Evolutionary conservation across 2,888 invertebrate species (phyloP), one percentile per base, ranked within the genome.

Genomic region (Muscina levida): DNA sequence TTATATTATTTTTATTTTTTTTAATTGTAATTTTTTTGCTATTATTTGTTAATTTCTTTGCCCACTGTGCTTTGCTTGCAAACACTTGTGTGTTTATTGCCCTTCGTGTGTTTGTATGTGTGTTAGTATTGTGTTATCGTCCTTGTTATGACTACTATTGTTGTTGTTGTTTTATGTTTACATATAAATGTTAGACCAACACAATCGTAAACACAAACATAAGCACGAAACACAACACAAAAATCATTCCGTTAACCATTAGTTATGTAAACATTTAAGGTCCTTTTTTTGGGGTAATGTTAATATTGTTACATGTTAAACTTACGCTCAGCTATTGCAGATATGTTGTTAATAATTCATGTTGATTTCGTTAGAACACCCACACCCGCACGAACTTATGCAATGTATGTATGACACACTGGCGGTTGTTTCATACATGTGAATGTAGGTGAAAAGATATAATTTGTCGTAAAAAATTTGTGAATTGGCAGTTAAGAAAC

Each of bases 241-340:
- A 72, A 57, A 48, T 3, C 13, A 67, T 70, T 67, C 74, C 72
- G 56, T 81, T 74, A 77, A 74, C 74, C 77, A 74, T 81, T 74
- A 77, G 77, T 74, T 77, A 19, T 71, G 67, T 26, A 82, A 82
- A 78, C 75, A 75, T 70, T n/a, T 65, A 10, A 42, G 15, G 44
- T 46, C 46, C 31, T 56, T 46, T 53, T 59, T 42, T 77, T n/a
- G 24, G 31, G 46, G 17, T 19, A 31, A 31, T 62, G 42, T 42
- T n/a, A 17, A 22, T 70, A 13, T 39, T 19, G 59, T 46, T 67
- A 66, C 37, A 59, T 48, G 44, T 19, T n/a, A n/a, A n/a, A n/a
- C n/a, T n/a, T n/a, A n/a, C n/a, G n/a, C n/a, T n/a, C n/a, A n/a
- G n/a, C n/a, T n/a, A n/a, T n/a, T n/a, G n/a, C n/a, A n/a, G n/a